Evolutionary conservation across 2,888 invertebrate species (phyloP).

Genomic region (Netelia virgata): DNA sequence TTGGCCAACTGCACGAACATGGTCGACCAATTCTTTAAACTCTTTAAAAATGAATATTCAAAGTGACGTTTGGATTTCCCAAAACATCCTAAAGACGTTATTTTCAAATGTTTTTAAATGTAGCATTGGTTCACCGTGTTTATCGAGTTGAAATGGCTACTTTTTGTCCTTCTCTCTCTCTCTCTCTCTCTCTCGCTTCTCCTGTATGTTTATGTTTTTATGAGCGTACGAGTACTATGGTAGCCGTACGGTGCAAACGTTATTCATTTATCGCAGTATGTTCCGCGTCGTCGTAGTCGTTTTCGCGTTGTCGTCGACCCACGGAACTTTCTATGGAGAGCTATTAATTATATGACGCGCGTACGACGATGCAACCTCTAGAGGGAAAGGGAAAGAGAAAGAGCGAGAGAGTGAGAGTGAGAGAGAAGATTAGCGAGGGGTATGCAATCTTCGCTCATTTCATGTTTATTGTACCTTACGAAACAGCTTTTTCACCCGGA

Average conservation of each 20-base stretch:
- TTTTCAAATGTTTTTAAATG: too few relatives aligned
- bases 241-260: constrained; percentile 40
- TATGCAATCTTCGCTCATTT: constrained; percentile 25
- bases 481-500: background rate
- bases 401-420: background rate
- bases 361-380: constrained; percentile 66
- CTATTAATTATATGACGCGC: constrained; percentile 72
- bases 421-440: constrained; percentile 23
- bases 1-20: constrained; percentile 34
- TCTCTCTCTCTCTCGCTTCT: constrained; percentile 57
- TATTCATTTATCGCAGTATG: constrained; percentile 71
- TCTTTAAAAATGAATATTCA: too few relatives aligned
- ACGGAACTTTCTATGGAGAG: constrained; percentile 52
- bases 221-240: constrained; percentile 29
- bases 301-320: constrained; percentile 67
- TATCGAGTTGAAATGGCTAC: too few relatives aligned
- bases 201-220: constrained; percentile 33
- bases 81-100: too few relatives aligned
- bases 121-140: too few relatives aligned
- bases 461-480: background rate
- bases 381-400: background rate
- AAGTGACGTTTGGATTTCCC: too few relatives aligned
- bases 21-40: too few relatives aligned
- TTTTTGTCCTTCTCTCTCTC: constrained; percentile 37
- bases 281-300: constrained; percentile 28